Conservation (phyloP, 2,797 vertebrate genomes). For the Tangara arthus region DNA sequence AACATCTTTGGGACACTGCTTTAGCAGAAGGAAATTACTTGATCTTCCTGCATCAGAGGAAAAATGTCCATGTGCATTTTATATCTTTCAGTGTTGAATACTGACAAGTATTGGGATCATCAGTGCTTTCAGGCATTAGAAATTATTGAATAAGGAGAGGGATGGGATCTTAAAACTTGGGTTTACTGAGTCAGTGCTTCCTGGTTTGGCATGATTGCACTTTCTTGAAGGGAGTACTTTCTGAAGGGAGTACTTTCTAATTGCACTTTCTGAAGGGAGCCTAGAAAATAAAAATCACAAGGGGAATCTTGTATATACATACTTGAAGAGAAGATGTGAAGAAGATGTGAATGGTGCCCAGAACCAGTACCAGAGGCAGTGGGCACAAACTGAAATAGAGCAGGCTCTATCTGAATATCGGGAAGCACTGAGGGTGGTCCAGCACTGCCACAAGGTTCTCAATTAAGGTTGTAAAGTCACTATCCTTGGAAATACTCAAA, state of each 20-base stretch:
- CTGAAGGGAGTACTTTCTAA: neutral
- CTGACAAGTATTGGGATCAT: neutral
- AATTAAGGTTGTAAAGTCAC: neutral
- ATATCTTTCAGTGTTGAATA: neutral
- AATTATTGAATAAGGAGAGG: neutral
- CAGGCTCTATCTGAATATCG: neutral
- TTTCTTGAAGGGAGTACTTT: neutral
- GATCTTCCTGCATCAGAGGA: neutral
- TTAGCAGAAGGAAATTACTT: neutral
- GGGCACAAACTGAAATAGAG: neutral
- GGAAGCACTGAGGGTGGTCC: neutral
- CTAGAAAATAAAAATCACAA: neutral
- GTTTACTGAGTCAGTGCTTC: neutral
- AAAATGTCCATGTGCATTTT: neutral
- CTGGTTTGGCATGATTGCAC: neutral
- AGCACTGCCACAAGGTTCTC: neutral
- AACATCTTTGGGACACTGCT: neutral
- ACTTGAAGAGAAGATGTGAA: neutral
- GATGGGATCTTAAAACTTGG: neutral
- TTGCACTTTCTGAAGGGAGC: neutral
- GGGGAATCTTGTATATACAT: neutral
- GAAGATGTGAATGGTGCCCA: neutral
- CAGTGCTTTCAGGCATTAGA: neutral
- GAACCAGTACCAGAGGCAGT: neutral
- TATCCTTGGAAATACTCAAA: neutral